phyloP scores from a whole-genome alignment of 1,140 invertebrate genomes.

The Latrodectus geometricus region DNA sequence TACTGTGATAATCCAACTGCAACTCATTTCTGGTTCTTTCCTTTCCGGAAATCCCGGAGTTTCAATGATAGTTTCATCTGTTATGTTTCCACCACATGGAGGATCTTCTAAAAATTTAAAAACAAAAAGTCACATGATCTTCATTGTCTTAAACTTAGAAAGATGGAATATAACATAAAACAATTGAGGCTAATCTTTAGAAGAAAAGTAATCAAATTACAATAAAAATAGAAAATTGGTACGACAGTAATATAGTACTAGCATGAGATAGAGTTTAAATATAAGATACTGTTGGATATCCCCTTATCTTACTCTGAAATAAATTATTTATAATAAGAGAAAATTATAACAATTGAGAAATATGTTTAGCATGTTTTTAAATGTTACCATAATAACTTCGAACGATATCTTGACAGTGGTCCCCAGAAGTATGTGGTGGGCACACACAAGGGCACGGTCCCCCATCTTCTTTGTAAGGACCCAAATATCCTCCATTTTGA shows the following conservation, averaged over 20 bases:
- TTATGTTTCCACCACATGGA: slow-evolving; percentile 64
- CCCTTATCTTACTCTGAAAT: neutral
- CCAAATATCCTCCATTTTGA: slow-evolving; percentile 64
- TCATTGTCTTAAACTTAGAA: too few species aligned
- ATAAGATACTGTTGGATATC: neutral
- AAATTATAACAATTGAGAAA: too few species aligned
- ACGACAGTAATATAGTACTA: neutral
- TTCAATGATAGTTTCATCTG: slow-evolving; percentile 44
- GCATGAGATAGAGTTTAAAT: neutral
- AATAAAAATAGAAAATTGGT: too few species aligned
- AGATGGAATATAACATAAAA: too few species aligned
- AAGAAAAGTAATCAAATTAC: too few species aligned
- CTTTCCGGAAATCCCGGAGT: slow-evolving; percentile 62
- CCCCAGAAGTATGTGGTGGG: slow-evolving; percentile 63
- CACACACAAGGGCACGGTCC: slow-evolving; percentile 62
- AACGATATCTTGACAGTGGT: slow-evolving; percentile 53
- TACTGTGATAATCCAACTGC: slow-evolving; percentile 62
- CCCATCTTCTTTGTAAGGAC: slow-evolving; percentile 54
- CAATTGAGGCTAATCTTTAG: too few species aligned
- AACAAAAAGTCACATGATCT: too few species aligned
- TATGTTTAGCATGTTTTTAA: too few species aligned
- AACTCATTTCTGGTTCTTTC: slow-evolving; percentile 53
- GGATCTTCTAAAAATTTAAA: slow-evolving; percentile 26
- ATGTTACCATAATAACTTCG: slow-evolving; percentile 41
- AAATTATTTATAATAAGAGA: neutral